Evolutionary conservation across 2,797 vertebrate species (phyloP).

Genomic region (Trachops cirrhosus): DNA sequence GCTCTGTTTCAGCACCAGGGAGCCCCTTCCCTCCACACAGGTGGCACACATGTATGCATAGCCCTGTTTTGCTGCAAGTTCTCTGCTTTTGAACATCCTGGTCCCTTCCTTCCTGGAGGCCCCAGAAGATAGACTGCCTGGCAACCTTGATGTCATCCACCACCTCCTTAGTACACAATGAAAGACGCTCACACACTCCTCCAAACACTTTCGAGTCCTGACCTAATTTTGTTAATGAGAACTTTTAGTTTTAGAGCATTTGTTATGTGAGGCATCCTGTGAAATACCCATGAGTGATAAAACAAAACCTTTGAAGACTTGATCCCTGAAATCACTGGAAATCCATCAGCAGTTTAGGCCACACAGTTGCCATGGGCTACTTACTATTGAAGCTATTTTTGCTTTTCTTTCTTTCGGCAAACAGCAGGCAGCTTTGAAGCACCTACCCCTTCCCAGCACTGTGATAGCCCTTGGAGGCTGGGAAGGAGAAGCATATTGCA

Average conservation of each 20-base stretch:
- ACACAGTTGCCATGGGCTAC: no score
- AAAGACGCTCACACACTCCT: background rate
- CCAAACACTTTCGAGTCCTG: background rate
- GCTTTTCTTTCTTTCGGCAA: background rate
- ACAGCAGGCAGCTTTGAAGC: background rate
- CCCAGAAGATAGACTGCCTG: background rate
- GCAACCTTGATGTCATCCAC: background rate
- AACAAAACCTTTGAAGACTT: background rate
- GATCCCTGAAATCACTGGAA: background rate
- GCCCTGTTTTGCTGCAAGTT: background rate
- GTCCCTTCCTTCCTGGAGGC: background rate
- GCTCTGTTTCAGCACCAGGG: background rate
- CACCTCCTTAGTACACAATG: background rate
- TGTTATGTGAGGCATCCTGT: background rate
- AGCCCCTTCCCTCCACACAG: no score
- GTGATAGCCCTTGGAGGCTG: background rate
- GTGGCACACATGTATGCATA: background rate
- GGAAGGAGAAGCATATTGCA: fast-evolving
- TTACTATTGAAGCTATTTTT: background rate
- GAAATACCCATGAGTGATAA: background rate
- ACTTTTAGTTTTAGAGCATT: background rate
- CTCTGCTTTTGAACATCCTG: background rate
- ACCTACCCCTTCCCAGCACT: background rate
- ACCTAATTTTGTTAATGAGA: background rate
- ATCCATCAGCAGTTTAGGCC: background rate